phyloP scores from a whole-genome alignment of 2,797 vertebrate genomes.

The Discoglossus pictus region DNA sequence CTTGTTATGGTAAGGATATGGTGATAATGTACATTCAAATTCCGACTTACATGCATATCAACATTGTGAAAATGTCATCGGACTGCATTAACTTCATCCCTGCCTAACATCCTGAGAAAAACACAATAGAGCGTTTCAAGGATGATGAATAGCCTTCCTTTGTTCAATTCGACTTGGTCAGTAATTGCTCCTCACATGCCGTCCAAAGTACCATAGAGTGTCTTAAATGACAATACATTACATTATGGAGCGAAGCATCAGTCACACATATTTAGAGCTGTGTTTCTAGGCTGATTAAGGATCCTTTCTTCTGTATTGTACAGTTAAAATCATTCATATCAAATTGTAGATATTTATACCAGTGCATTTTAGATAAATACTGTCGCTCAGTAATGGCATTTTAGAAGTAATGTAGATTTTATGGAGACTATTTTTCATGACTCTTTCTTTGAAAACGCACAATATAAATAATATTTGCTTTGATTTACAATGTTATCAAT shows the following conservation, averaged over 20 bases:
- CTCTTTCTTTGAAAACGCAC: too few species aligned
- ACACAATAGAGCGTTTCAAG: constrained; percentile 57
- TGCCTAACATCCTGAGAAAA: constrained; percentile 53
- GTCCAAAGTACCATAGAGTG: constrained; percentile 14
- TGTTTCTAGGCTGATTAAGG: background rate
- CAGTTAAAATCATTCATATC: background rate
- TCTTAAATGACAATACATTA: constrained; percentile 27
- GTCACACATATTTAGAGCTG: constrained; percentile 4
- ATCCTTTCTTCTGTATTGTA: background rate
- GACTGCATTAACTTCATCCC: constrained; percentile 50
- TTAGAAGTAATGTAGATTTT: too few species aligned
- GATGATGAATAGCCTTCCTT: constrained; percentile 69
- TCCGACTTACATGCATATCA: constrained; percentile 38
- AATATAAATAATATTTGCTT: too few species aligned
- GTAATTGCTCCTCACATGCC: constrained; percentile 62
- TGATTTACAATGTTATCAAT: too few species aligned
- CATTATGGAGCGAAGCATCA: constrained; percentile 14
- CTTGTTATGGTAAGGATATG: constrained; percentile 21
- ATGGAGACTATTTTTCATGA: too few species aligned
- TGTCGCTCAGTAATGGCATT: too few species aligned
- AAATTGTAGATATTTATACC: background rate
- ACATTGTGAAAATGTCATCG: constrained; percentile 44
- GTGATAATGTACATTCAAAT: constrained; percentile 46
- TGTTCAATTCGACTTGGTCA: constrained; percentile 62
- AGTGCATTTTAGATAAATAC: background rate